Base-by-base conservation (phyloP, 2,797 vertebrate genomes). In the Peromyscus eremicus region DNA sequence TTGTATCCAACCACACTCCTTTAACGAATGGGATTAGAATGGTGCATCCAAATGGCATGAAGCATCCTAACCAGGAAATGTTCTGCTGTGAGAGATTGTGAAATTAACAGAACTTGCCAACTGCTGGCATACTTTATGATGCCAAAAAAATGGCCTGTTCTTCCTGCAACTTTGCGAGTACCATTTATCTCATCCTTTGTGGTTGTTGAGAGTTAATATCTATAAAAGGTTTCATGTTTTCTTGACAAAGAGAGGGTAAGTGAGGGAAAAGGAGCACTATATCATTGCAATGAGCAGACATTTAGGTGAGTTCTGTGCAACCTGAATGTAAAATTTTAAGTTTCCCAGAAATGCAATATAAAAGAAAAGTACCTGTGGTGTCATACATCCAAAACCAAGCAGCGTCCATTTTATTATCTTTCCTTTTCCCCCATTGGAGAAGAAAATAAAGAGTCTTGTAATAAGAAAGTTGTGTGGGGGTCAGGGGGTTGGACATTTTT, bases 241-340 rank as follows among this genome's bases (percentile, higher is more conserved):
- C 79, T 82, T 97, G 70, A 92, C 82, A 52, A 92, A 94, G 92
- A 90, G 57, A 96, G 21, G 49, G 70, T 80, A 95, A 97, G 76
- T 90, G 85, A 95, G 86, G 75, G 71, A 60, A 96, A 96, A 62
- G 52, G 34, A 55, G 29, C 82, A 85, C 37, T 96, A 93, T 84
- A 96, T 95, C 86, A 95, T 27, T 21, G 43, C 43, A 73, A 89
- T 75, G 80, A 52, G 43, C n/a, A 91, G 94, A 96, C 97, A 94
- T 80, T 94, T 82, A 77, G 66, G 82, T 92, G 79, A 95, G 89
- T 84, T 90, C 73, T 82, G 60, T 80, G 64, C 83, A 93, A 96
- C 92, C 55, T 60, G 88, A 96, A 95, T 92, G 34, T 96, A 97
- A 98, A 97, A 95, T 95, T 91, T 97, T 96, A 92, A 91, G 91